These are phyloP conservation scores for Bellardia pandia DNA, from an alignment of 2,888 invertebrate species.

Conservation along the genomic window DNA sequence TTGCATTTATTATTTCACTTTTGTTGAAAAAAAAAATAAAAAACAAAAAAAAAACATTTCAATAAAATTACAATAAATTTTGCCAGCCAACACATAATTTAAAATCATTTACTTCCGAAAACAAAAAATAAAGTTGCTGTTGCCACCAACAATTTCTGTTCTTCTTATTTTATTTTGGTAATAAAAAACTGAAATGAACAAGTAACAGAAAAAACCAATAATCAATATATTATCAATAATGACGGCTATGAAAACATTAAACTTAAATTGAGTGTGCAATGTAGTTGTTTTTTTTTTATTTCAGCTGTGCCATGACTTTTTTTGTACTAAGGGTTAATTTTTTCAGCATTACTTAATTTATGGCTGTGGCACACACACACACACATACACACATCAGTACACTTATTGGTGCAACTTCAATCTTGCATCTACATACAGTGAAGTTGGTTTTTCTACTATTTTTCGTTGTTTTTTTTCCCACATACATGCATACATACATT, in stretches of 20 bases:
- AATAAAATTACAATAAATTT: constrained; percentile 62
- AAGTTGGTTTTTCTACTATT: constrained; percentile 23
- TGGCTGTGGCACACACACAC: constrained; percentile 29
- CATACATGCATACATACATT: neutral
- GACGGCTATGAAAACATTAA: constrained; percentile 70
- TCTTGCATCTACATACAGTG: constrained; percentile 30
- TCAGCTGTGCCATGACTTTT: constrained; percentile 31
- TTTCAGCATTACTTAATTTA: constrained; percentile 67
- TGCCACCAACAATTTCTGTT: constrained; percentile 42
- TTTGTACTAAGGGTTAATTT: constrained; percentile 64
- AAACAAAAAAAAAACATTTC: constrained; percentile 32
- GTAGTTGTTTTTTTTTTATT: constrained; percentile 51
- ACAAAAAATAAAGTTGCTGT: constrained; percentile 29
- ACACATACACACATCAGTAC: neutral
- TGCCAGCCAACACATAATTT: constrained; percentile 55
- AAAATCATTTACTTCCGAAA: constrained; percentile 68
- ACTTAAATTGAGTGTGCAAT: constrained; percentile 70
- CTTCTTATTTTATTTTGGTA: constrained; percentile 1
- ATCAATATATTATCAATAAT: constrained; percentile 71
- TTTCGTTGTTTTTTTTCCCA: neutral
- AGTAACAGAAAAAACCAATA: constrained; percentile 59
- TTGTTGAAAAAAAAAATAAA: neutral
- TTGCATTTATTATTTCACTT: too few species aligned
- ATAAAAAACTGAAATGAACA: constrained; percentile 60
- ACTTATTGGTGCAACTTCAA: constrained; percentile 35